Base-by-base conservation (phyloP, 64 coral and sea anemone genomes). In the Exaiptasia diaphana region DNA sequence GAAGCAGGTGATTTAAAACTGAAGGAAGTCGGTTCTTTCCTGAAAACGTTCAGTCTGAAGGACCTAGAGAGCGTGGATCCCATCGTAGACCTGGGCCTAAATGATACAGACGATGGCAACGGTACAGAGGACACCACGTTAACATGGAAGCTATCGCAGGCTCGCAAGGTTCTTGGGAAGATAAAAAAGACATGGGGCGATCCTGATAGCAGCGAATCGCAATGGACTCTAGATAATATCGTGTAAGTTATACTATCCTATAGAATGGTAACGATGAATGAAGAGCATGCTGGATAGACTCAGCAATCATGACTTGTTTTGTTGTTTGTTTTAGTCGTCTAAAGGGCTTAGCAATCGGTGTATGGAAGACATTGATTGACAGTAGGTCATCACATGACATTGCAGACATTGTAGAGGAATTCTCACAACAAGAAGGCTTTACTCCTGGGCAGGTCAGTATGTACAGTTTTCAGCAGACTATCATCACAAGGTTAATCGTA, bases 91-190 rank as follows among this genome's bases (percentile, higher is more conserved):
- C 76, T 88, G 17, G 76, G 76, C 0, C 33, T 88, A 38, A 77
- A 48, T 3, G 25, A 44, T 12, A 67, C 40, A 18, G n/a, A 23
- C 13, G 27, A 65, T 41, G 63, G 30, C n/a, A 88, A 88, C 50
- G 50, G 64, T 34, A 44, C 75, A 6, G 64, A 71, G 4, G 76
- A 81, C 4, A 43, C 44, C 0, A 41, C 6, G 25, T 67, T 88
- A 50, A 50, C 65, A 81, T 88, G 85, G 85, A 88, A 78, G 81
- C 67, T 55, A 12, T 80, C 85, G 35, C 85, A 88, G 52, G 76
- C 85, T 24, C 41, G 85, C 25, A 49, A 80, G 55, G 53, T 88
- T 4, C 76, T 88, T 4, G 50, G 72, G 23, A 81, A 81, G 11
- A 23, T 88, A 7, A 79, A 73, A 24, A 27, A 29, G n/a, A 71